Percentiles rank a stretch among this genome's conserved stretches.
Conservation (phyloP, 2,888 invertebrate species). For the Myathropa florea region DNA sequence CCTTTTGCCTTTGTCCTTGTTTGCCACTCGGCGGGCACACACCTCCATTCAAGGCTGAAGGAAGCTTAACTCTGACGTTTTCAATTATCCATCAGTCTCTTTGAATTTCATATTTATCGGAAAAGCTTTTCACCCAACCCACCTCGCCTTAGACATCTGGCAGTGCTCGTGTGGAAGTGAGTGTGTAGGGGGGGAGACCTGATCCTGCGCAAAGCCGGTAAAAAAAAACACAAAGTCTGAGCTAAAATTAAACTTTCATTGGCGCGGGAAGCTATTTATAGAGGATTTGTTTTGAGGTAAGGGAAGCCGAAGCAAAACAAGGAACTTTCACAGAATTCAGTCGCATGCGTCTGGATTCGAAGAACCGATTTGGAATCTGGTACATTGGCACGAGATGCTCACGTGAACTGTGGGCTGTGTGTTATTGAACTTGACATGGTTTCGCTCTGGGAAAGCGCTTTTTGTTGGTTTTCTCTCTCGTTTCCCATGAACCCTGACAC, state of each 20-base stretch:
- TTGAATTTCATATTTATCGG: constrained; percentile 5
- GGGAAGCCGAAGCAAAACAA: constrained; percentile 4
- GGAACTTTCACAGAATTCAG: background rate
- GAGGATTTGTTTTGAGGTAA: constrained; percentile 42
- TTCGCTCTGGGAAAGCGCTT: constrained; percentile 34
- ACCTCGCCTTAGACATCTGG: background rate
- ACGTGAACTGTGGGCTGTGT: constrained; percentile 43
- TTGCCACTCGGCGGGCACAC: background rate
- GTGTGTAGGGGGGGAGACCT: background rate
- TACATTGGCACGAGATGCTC: constrained; percentile 27
- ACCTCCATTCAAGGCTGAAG: background rate
- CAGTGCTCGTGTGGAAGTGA: background rate
- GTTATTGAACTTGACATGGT: constrained; percentile 67
- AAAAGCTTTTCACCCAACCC: constrained; percentile 6
- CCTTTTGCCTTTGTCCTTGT: background rate
- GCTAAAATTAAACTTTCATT: constrained; percentile 36
- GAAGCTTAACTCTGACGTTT: constrained; percentile 1
- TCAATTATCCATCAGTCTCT: constrained; percentile 8
- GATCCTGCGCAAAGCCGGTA: constrained; percentile 46
- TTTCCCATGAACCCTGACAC: constrained; percentile 10
- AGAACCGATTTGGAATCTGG: constrained; percentile 3
- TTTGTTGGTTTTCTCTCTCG: background rate
- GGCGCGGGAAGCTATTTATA: constrained; percentile 58
- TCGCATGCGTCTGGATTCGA: background rate
- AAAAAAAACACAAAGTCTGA: background rate